phyloP scores from a whole-genome alignment of 2,113 vertebrate species.

The Lampris megalopsis region DNA sequence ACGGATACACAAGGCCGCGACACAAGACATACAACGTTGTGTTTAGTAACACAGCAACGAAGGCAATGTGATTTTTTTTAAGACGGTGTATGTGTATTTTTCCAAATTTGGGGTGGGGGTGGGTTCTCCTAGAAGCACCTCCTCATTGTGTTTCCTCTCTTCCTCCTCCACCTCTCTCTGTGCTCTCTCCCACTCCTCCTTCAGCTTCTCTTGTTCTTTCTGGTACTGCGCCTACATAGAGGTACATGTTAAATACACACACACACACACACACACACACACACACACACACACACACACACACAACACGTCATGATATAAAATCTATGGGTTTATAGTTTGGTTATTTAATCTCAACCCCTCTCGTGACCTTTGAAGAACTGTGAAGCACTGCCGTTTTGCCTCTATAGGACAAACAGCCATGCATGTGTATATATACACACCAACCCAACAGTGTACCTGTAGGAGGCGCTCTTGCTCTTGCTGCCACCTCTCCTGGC shows the following conservation, averaged over 20 bases:
- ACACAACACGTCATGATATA: neutral
- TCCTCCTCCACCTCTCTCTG: constrained; percentile 96
- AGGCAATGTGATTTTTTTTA: neutral
- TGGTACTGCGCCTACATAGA: constrained; percentile 90
- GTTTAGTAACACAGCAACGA: neutral
- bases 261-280: neutral
- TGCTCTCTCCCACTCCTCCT: constrained; percentile 96
- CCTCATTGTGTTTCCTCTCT: constrained; percentile 94
- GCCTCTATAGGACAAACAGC: constrained; percentile 4
- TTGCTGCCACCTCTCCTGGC: constrained; percentile 96
- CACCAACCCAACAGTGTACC: constrained; percentile 80
- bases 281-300: neutral
- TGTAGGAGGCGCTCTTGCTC: constrained; percentile 96
- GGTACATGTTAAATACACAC: constrained; percentile 17
- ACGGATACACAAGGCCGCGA: neutral
- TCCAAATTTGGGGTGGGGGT: neutral
- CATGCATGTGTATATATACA: constrained; percentile 45
- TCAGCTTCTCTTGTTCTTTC: constrained; percentile 94
- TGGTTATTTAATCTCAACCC: too few relatives aligned
- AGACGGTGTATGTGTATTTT: neutral
- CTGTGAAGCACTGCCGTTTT: too few relatives aligned
- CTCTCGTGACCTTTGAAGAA: too few relatives aligned
- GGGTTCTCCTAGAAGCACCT: constrained; percentile 80
- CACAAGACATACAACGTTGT: neutral
- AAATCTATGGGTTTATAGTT: too few relatives aligned